phyloP scores from a whole-genome alignment of 2,113 vertebrate genomes.

The Beaufortia kweichowensis region DNA sequence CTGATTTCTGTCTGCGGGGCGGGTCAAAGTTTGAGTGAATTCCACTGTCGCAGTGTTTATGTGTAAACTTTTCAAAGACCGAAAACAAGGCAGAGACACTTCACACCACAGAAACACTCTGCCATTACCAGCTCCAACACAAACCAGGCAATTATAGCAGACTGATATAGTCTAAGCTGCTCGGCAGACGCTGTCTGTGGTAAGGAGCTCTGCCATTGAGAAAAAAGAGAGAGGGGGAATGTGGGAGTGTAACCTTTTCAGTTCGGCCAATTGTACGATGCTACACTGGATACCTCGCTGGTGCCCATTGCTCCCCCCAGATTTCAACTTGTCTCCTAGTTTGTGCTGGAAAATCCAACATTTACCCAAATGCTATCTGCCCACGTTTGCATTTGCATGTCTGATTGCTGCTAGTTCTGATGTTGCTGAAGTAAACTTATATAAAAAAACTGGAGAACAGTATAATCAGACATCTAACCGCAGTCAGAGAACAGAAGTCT shows the following conservation, averaged over 20 bases:
- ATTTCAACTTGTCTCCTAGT: constrained; percentile 58
- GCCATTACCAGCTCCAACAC: constrained; percentile 63
- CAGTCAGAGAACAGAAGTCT: constrained; percentile 63
- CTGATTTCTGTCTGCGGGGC: constrained; percentile 60
- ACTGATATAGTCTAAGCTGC: constrained; percentile 70
- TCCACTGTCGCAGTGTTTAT: constrained; percentile 53
- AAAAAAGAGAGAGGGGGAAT: constrained; percentile 32
- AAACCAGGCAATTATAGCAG: constrained; percentile 70
- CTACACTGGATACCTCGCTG: constrained; percentile 62
- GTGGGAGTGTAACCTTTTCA: constrained; percentile 15
- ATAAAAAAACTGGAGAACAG: constrained; percentile 68
- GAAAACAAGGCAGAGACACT: constrained; percentile 61
- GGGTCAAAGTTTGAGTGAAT: constrained; percentile 60
- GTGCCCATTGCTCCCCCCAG: constrained; percentile 61
- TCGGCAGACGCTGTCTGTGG: constrained; percentile 59
- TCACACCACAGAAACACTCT: constrained; percentile 52
- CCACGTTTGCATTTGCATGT: constrained; percentile 69
- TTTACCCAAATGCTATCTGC: constrained; percentile 75
- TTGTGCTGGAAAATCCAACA: constrained; percentile 65
- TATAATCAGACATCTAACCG: constrained; percentile 72
- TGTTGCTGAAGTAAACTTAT: constrained; percentile 69
- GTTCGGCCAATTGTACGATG: constrained; percentile 40
- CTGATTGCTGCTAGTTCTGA: constrained; percentile 74
- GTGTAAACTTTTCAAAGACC: constrained; percentile 56
- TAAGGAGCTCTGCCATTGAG: constrained; percentile 57